Evolutionary conservation across 2,797 vertebrate species (phyloP).

Genomic region (Muraenolepis orangiensis): DNA sequence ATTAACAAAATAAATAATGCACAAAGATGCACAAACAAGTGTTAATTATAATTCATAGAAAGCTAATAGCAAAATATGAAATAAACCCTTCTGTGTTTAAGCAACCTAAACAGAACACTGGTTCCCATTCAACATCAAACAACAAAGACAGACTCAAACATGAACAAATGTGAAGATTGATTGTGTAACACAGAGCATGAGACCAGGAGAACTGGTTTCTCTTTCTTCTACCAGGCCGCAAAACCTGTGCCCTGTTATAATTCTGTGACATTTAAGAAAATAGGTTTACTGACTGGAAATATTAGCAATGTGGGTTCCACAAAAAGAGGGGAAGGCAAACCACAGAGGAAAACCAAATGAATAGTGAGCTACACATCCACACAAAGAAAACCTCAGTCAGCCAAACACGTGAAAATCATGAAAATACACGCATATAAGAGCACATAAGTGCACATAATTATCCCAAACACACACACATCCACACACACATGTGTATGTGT

Average conservation of each 20-base stretch:
- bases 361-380: not conserved
- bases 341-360: not conserved
- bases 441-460: not conserved
- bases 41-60: not conserved
- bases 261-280: not conserved
- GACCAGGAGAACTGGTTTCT: not conserved
- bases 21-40: not conserved
- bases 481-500: too few relatives aligned
- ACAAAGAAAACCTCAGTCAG: conserved; percentile 30
- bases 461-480: conserved; percentile 28
- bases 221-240: not conserved
- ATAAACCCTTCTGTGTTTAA: not conserved
- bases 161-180: not conserved
- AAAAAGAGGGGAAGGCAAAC: not conserved
- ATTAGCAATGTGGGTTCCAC: not conserved
- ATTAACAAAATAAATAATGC: not conserved
- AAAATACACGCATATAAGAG: conserved; percentile 34
- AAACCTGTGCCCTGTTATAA: not conserved
- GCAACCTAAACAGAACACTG: not conserved
- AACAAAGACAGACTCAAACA: not conserved
- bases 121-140: not conserved
- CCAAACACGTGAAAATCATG: conserved; percentile 39
- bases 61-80: not conserved
- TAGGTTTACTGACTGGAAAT: not conserved
- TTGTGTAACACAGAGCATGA: not conserved